These are phyloP conservation scores for Trichacis sp. DNA, from an alignment of 2,888 invertebrate genomes.

Conservation along the genomic window DNA sequence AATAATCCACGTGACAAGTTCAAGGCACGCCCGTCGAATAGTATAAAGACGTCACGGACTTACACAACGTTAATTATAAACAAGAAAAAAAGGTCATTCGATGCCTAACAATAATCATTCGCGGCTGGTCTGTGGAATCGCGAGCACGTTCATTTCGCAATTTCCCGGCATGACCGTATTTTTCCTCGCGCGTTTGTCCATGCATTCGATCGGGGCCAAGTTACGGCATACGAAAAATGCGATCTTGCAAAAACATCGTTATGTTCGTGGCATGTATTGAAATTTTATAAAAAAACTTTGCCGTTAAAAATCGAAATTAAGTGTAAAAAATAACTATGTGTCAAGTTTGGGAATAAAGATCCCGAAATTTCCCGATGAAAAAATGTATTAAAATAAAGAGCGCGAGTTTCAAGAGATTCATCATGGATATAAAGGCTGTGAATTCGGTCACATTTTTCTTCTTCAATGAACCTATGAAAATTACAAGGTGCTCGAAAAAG, in stretches of 20 bases:
- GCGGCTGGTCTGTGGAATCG: slow-evolving; percentile 49
- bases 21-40: not conserved
- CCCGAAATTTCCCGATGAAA: too few species aligned
- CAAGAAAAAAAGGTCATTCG: slow-evolving; percentile 43
- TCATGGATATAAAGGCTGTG: not conserved
- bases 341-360: too few species aligned
- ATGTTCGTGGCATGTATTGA: slow-evolving; percentile 58
- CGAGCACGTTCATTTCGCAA: not conserved
- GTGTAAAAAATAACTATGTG: too few species aligned
- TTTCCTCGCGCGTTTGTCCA: slow-evolving; percentile 55
- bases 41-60: slow-evolving; percentile 9
- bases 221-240: slow-evolving; percentile 50
- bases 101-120: slow-evolving; percentile 28
- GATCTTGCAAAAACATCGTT: slow-evolving; percentile 55
- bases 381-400: too few species aligned
- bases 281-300: too few species aligned
- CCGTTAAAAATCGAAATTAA: too few species aligned
- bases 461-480: too few species aligned
- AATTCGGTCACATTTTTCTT: not conserved
- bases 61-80: slow-evolving; percentile 47
- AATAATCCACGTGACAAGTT: not conserved
- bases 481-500: too few species aligned
- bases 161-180: slow-evolving; percentile 52
- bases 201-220: slow-evolving; percentile 52
- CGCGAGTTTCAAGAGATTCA: too few species aligned